Evolutionary conservation across 1,140 invertebrate genomes (phyloP), one percentile per base, ranked within the genome.

Genomic region (Drosophila fuyamai): DNA sequence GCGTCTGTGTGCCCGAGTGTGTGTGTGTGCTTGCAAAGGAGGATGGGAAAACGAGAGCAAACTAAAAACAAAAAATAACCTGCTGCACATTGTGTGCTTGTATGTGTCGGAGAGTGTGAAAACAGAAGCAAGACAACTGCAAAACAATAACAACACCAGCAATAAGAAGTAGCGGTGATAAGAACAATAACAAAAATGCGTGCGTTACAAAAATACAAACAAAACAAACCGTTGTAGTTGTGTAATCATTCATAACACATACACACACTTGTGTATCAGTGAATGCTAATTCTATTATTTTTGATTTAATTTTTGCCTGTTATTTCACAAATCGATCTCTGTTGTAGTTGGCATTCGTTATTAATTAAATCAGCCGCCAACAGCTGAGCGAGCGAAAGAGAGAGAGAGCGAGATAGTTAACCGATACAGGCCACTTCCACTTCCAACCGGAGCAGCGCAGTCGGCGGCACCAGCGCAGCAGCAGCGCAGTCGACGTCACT

Each of bases 311-410:
- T 66, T 68, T 50, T 66, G 61, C 48, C 16, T 43, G 32, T 66
- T 67, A 58, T 53, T 68, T 32, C 29, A 32, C 65, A 76, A 86
- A 86, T 88, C 83, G 83, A 88, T 89, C 79, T 53, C n/a, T 88
- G 79, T 27, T 89, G 84, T 88, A 88, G 83, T 88, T 89, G 83
- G 84, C 83, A 86, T 88, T 82, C 83, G 83, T 82, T 88, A 88
- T 88, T 88, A 88, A 88, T 88, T 88, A 76, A 88, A 88, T 88
- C 83, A 89, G 72, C 76, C 38, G 67, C 46, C 54, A 77, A 71
- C 71, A 76, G 60, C 72, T 46, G 65, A 63, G 56, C 50, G 66
- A 63, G 63, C 16, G 65, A 44, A 18, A 8, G 43, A 71, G n/a
- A 32, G 47, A 46, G 58, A 35, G 38, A 36, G 65, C n/a, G 40